These are phyloP conservation scores for Drosophila subobscura DNA, from an alignment of 1,140 invertebrate genomes.

Conservation along the genomic window DNA sequence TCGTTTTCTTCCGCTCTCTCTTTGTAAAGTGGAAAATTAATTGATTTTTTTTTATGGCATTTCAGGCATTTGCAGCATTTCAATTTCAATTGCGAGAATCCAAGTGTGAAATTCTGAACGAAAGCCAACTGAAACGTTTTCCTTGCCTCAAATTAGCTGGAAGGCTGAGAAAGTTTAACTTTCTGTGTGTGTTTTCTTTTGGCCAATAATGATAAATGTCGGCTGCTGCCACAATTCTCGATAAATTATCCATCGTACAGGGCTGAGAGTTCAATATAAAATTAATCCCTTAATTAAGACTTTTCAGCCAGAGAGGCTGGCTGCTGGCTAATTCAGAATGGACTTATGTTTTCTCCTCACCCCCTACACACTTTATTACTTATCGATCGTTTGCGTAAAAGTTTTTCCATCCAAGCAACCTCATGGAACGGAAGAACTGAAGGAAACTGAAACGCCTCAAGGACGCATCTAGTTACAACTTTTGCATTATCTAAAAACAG, in stretches of 20 bases:
- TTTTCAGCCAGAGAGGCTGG: constrained; percentile 25
- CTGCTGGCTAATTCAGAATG: constrained; percentile 34
- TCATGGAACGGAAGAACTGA: neutral
- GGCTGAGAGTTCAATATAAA: constrained; percentile 12
- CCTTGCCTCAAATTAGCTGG: neutral
- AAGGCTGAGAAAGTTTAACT: neutral
- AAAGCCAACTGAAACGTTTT: constrained; percentile 20
- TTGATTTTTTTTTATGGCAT: constrained; percentile 69
- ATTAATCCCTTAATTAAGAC: constrained; percentile 55
- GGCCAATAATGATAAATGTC: constrained; percentile 46
- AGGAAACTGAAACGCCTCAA: constrained; percentile 51
- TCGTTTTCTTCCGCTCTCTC: constrained; percentile 23
- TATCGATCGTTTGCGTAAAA: constrained; percentile 37
- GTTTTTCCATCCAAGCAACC: neutral
- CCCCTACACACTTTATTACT: constrained; percentile 31
- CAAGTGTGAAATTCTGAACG: constrained; percentile 49
- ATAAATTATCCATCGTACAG: neutral
- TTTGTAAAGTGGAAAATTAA: constrained; percentile 70
- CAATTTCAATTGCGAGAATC: constrained; percentile 64
- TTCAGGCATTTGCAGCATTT: constrained; percentile 35
- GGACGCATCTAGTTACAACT: constrained; percentile 77
- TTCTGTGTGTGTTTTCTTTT: constrained; percentile 13
- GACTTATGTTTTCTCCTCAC: constrained; percentile 5
- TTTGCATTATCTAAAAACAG: constrained; percentile 77
- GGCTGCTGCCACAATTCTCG: constrained; percentile 22